Evolutionary conservation across 2,888 invertebrate genomes (phyloP).

Genomic region (Vesta saturnalis): DNA sequence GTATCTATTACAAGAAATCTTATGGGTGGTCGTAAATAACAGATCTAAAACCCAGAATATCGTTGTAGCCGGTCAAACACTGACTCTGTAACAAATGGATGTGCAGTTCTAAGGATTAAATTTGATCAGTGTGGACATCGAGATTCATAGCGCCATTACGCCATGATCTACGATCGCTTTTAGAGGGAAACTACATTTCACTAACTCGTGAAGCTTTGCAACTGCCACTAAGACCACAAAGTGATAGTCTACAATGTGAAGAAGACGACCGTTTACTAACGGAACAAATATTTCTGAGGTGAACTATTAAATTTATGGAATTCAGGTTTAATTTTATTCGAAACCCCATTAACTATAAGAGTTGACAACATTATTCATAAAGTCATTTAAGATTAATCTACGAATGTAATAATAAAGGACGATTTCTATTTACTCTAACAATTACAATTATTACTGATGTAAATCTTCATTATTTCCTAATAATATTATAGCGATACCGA

Average conservation of each 20-base stretch:
- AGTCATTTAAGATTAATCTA: too few relatives aligned
- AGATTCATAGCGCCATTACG: constrained; percentile 65
- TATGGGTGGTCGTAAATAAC: constrained; percentile 47
- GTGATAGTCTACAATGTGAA: constrained; percentile 45
- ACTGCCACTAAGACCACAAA: constrained; percentile 47
- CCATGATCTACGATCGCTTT: constrained; percentile 63
- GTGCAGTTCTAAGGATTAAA: constrained; percentile 62
- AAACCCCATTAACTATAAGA: neutral
- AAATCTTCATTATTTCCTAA: too few relatives aligned
- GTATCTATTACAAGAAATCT: constrained; percentile 47
- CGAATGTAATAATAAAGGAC: too few relatives aligned
- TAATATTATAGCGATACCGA: too few relatives aligned
- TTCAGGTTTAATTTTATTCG: constrained; percentile 1
- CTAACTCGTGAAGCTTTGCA: constrained; percentile 47
- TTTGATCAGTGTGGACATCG: constrained; percentile 65
- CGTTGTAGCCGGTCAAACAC: constrained; percentile 55
- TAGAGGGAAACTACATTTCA: constrained; percentile 57
- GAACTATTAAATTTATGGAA: neutral
- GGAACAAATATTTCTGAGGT: constrained; percentile 8
- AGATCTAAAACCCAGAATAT: constrained; percentile 49
- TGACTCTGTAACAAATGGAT: constrained; percentile 50
- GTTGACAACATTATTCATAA: neutral
- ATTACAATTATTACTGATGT: too few relatives aligned
- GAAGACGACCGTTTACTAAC: constrained; percentile 30
- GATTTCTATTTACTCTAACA: too few relatives aligned